Evolutionary conservation across 2,113 vertebrate species (phyloP).

Genomic region (Sterrhoptilus dennistouni): DNA sequence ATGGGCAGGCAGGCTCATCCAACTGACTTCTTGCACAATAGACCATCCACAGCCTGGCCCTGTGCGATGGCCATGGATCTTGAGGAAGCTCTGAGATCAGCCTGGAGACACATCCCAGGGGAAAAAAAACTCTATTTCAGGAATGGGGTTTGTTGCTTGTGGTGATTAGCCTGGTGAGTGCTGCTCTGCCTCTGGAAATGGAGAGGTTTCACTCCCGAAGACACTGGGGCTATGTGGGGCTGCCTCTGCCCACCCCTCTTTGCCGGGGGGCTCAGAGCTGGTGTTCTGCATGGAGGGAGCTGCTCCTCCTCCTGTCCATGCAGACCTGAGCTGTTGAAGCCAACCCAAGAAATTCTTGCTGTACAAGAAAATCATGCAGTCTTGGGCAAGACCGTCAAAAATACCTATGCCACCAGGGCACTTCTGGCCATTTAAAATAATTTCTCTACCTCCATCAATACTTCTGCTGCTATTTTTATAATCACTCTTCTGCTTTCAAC

Average conservation of each 20-base stretch:
- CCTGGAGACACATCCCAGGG: background rate
- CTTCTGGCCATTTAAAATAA: background rate
- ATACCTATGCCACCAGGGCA: background rate
- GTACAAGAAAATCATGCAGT: background rate
- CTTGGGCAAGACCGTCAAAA: background rate
- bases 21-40: background rate
- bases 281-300: background rate
- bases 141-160: background rate
- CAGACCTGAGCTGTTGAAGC: background rate
- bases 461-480: constrained; percentile 27
- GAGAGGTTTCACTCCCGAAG: rapidly evolving
- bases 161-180: background rate
- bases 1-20: background rate
- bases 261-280: rapidly evolving
- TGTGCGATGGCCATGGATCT: rapidly evolving
- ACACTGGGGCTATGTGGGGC: background rate
- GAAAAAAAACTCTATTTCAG: background rate
- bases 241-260: background rate
- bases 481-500: constrained; percentile 13
- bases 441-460: background rate
- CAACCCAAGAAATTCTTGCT: background rate
- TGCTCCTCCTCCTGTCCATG: background rate
- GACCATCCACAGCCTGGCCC: background rate
- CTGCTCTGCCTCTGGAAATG: background rate
- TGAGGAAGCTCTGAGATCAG: background rate